Evolutionary conservation across 2,888 invertebrate genomes (phyloP).

Genomic region (Oasisia sp.): DNA sequence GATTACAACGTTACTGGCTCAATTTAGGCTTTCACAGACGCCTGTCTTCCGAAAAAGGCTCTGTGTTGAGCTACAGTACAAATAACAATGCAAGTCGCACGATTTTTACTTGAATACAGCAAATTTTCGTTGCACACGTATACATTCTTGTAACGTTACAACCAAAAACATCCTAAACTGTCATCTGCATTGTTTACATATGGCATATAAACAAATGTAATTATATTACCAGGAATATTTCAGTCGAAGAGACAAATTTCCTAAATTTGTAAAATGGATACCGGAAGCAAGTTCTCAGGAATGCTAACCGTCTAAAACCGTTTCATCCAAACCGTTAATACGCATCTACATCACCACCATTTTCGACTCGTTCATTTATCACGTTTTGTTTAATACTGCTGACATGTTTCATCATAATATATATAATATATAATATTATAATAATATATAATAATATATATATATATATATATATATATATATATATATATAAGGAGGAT

Average conservation of each 20-base stretch:
- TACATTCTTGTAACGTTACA: not conserved
- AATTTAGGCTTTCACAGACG: not conserved
- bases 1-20: not conserved
- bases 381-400: too few relatives aligned
- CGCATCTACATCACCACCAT: not conserved
- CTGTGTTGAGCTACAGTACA: not conserved
- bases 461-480: too few relatives aligned
- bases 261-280: not conserved
- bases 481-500: too few relatives aligned
- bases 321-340: not conserved
- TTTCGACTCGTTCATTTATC: too few relatives aligned
- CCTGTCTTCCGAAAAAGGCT: constrained; percentile 6
- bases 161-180: not conserved
- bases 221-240: not conserved
- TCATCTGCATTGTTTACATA: not conserved
- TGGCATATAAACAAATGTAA: not conserved
- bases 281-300: constrained; percentile 3
- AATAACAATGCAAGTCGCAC: constrained; percentile 17
- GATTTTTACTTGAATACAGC: not conserved
- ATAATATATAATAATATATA: too few relatives aligned
- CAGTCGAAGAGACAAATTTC: constrained; percentile 12
- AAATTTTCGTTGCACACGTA: not conserved
- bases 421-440: too few relatives aligned
- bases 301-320: not conserved
- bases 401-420: too few relatives aligned